Evolutionary conservation across 2,113 vertebrate genomes (phyloP), one percentile per base, ranked within the genome.

Genomic region (Zosterops lateralis): DNA sequence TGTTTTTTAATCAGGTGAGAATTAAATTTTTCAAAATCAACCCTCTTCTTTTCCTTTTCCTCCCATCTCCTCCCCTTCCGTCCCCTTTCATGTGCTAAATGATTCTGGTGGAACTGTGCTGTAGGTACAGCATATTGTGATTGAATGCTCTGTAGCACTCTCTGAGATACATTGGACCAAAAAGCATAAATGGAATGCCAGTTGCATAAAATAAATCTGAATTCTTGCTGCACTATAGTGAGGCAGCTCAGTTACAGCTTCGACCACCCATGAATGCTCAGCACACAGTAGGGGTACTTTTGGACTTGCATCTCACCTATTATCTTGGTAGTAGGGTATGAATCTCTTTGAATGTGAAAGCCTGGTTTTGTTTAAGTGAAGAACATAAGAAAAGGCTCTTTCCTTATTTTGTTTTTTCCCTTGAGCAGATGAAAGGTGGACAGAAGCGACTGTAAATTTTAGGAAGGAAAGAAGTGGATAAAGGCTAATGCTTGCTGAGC

Each of bases 291-390:
- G 66, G 92, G 84, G 32, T 62, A 47, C 72, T 89, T 94, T 94
- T 95, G 90, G 96, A 92, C 92, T 95, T 51, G 7, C 48, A 92
- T 83, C 85, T 93, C 56, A 94, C 88, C 87, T 90, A 92, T 95
- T 96, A 91, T 90, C 80, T 96, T 82, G 54, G 78, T 92, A 31
- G 85, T 58, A 84, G 92, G 62, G 80, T 94, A 94, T 96, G 90
- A 94, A 82, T 90, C 95, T 94, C 84, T 77, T 74, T 80, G 64
- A 89, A 87, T 94, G 90, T 94, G 90, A 97, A 96, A 95, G 93
- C 66, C 78, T 92, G 83, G 65, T 92, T 94, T 97, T 96, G 92
- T 95, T 87, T 76, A 93, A 87, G 47, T 11, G 38, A 81, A 84
- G 88, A 66, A 81, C n/a, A 29, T 50, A 77, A 87, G 50, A 95